A percentile compares a stretch with the other conserved stretches of the same genome.
Evolutionary conservation across 2,113 vertebrate species (phyloP).

Genomic region (Picathartes gymnocephalus): DNA sequence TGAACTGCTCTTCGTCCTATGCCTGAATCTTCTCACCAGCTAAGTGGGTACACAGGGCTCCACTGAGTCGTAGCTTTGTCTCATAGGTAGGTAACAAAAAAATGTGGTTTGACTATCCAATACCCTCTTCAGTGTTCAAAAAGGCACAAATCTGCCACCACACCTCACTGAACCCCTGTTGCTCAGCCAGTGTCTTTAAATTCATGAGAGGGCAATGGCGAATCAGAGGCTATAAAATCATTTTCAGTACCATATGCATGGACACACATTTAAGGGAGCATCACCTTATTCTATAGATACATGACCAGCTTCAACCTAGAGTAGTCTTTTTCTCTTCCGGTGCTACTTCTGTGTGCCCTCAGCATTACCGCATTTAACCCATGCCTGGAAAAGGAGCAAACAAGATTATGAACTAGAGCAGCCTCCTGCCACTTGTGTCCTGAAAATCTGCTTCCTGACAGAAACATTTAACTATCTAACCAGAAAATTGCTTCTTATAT

Average conservation of each 20-base stretch:
- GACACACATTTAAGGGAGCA: neutral
- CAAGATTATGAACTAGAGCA: neutral
- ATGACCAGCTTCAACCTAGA: neutral
- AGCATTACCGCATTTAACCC: neutral
- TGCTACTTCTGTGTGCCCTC: neutral
- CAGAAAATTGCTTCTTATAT: neutral
- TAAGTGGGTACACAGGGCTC: neutral
- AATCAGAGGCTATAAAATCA: neutral
- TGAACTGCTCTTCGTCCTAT: neutral
- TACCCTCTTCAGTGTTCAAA: neutral
- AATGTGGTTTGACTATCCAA: neutral
- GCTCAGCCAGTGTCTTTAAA: neutral
- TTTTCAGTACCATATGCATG: neutral
- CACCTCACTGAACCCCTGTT: neutral
- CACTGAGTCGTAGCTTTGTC: neutral
- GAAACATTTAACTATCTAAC: neutral
- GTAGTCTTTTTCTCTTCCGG: neutral
- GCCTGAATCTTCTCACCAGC: neutral
- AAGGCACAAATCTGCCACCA: neutral
- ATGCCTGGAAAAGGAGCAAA: neutral
- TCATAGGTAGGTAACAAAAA: neutral
- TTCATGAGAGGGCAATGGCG: rapidly evolving
- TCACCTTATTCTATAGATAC: neutral
- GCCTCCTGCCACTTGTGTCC: neutral
- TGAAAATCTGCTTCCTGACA: neutral